Percentiles rank a stretch among this genome's conserved stretches.
Conservation (phyloP, 2,797 vertebrate species). For the Kryptolebias ocellatus region DNA sequence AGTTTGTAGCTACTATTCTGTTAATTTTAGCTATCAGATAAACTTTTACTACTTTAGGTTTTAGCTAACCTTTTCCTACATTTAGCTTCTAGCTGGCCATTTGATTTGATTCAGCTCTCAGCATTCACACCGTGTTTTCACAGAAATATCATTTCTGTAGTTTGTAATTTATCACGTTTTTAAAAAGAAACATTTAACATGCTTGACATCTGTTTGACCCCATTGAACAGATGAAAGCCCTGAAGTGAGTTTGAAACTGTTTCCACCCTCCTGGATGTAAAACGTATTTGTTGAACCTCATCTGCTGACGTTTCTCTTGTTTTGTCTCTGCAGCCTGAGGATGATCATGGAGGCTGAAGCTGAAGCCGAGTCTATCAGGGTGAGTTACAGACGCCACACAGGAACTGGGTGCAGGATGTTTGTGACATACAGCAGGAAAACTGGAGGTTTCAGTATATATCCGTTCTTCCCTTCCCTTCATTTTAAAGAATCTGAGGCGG, state of each 20-base stretch:
- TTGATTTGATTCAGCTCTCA: no score
- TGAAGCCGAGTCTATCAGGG: conserved; percentile 87
- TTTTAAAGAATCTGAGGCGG: not conserved
- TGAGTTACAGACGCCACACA: conserved; percentile 68
- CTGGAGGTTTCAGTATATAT: not conserved
- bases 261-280: not conserved
- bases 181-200: not conserved
- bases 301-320: not conserved
- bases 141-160: no score
- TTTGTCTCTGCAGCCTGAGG: conserved; percentile 77
- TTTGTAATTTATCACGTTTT: not conserved
- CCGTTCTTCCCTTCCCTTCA: not conserved
- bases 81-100: no score
- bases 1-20: no score
- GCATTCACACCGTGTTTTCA: no score
- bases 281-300: not conserved
- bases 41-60: no score
- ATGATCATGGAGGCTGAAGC: conserved; percentile 92
- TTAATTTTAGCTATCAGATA: no score
- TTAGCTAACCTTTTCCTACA: no score
- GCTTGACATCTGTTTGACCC: not conserved
- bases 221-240: not conserved
- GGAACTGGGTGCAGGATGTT: not conserved
- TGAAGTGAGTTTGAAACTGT: not conserved
- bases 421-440: not conserved